Percentiles rank a stretch among this genome's conserved stretches.
phyloP scores from a whole-genome alignment of 30 jellyfish, hydroid and myxozoan species.

The Clytia hemisphaerica region DNA sequence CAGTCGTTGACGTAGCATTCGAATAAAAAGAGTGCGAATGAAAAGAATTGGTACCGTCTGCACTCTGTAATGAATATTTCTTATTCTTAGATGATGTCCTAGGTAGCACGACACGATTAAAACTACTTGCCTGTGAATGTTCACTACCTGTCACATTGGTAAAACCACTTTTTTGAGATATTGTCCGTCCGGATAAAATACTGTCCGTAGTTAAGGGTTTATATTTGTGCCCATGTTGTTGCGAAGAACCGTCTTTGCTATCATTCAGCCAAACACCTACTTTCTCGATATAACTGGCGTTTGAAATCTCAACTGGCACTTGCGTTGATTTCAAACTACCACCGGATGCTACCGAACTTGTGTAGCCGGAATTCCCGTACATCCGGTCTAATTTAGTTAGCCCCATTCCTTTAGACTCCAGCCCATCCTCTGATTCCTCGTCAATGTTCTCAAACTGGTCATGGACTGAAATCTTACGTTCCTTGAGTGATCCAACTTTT shows the following conservation, averaged over 20 bases:
- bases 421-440: slow-evolving; percentile 37
- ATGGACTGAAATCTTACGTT: slow-evolving; percentile 11
- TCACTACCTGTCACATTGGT: slow-evolving; percentile 38
- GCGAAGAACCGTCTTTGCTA: slow-evolving; percentile 31
- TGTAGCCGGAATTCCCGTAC: slow-evolving; percentile 1
- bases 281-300: slow-evolving; percentile 55
- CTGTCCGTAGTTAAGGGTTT: not conserved
- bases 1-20: no score
- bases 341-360: slow-evolving; percentile 6
- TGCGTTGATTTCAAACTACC: not conserved
- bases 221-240: not conserved
- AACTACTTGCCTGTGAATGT: slow-evolving; percentile 30
- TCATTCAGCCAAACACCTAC: slow-evolving; percentile 97
- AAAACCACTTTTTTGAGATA: slow-evolving; percentile 13
- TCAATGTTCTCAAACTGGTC: slow-evolving; percentile 22
- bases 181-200: slow-evolving; percentile 9
- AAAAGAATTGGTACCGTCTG: not conserved
- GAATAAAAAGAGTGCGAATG: slow-evolving; percentile 8
- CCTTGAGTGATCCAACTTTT: not conserved
- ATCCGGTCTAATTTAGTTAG: slow-evolving; percentile 3
- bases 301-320: slow-evolving; percentile 17
- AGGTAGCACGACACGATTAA: slow-evolving; percentile 27
- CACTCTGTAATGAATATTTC: no score
- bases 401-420: slow-evolving; percentile 1
- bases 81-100: slow-evolving; percentile 10